These are phyloP conservation scores for Leguminivora glycinivorella DNA, from an alignment of 1,140 invertebrate genomes.

Conservation along the genomic window DNA sequence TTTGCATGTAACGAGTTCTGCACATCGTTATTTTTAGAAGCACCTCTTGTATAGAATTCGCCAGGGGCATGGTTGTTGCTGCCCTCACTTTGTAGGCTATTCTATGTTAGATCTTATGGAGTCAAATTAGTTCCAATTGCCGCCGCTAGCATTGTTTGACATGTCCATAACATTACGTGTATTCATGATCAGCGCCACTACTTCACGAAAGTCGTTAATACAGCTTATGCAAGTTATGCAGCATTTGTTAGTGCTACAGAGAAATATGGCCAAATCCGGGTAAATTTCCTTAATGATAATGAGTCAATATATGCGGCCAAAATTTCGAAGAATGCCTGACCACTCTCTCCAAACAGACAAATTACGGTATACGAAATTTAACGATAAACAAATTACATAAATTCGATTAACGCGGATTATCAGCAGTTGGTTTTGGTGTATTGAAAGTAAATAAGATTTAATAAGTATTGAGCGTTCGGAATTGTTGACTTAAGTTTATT, in stretches of 20 bases:
- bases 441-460: constrained; percentile 4
- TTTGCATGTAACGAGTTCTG: constrained; percentile 1
- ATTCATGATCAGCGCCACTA: too few species aligned
- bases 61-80: too few species aligned
- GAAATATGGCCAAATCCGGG: neutral
- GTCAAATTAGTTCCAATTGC: too few species aligned
- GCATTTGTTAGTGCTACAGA: neutral
- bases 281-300: neutral
- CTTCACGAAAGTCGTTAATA: too few species aligned
- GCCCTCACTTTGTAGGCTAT: too few species aligned
- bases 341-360: constrained; percentile 24
- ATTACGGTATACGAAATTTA: neutral
- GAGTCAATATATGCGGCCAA: neutral
- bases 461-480: neutral
- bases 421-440: neutral
- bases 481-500: neutral
- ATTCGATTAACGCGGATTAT: neutral
- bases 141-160: too few species aligned
- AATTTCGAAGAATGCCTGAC: constrained; percentile 14
- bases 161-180: too few species aligned
- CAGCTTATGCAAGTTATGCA: too few species aligned
- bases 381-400: constrained; percentile 12
- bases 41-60: neutral
- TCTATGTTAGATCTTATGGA: too few species aligned
- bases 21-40: constrained; percentile 12